Evolutionary conservation across 2,888 invertebrate genomes (phyloP), one percentile per base, ranked within the genome.

Genomic region (Drepanosiphum platanoidis): DNA sequence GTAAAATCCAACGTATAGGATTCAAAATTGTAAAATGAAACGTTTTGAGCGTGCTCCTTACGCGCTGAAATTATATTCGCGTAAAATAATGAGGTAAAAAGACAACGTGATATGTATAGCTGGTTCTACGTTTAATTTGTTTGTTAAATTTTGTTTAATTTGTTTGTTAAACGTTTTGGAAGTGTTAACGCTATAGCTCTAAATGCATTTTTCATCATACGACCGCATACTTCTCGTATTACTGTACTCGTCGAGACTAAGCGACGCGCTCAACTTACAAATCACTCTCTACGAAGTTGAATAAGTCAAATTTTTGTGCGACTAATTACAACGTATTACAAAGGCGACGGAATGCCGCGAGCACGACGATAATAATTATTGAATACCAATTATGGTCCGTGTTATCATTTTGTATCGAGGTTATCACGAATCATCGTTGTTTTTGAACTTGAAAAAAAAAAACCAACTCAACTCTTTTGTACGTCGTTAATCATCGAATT

Each of bases 301-400:
- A 52, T 52, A 3, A 52, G 52, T 52, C 52, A 52, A 15, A 18
- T 3, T 52, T 52, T 52, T 22, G 52, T 52, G 15, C 22, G 22
- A 52, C 22, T 52, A 52, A 52, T 52, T 52, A 22, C 9, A n/a
- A 39, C 22, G 52, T 22, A 3, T 52, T 52, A 52, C 5, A 22
- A 18, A 18, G 18, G 22, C 22, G 52, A 52, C 5, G 18, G 52
- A 36, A 77, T 61, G 36, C 61, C 36, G 34, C 22, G 13, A 46
- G 46, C 9, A 42, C 32, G 34, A n/a, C n/a, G 58, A 77, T 30
- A 46, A 32, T 52, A 34, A 78, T 78, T 78, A 64, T 78, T 64
- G 64, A 18, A 78, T 39, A 39, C 30, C 30, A 64, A 78, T 39
- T 64, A 64, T 77, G 39, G 30, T 78, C 32, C 4, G n/a, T 66